Base-by-base conservation (phyloP, 2,113 vertebrate species). In the Myrmecophaga tridactyla region DNA sequence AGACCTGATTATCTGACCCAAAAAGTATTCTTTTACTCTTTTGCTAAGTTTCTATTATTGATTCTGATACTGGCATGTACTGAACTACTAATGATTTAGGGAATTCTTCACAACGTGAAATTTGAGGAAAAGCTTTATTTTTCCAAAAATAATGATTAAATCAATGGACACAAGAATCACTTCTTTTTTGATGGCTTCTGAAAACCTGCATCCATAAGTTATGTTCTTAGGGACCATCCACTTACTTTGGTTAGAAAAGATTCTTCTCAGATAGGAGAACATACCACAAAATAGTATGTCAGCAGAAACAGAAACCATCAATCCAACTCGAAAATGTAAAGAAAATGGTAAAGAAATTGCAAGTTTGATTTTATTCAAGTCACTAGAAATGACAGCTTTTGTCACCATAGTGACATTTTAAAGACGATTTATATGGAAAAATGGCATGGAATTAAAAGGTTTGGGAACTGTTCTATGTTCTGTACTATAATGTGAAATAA, bases 391-490 rank as follows among this genome's bases (percentile, higher is more conserved):
- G 72, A 67, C 13, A 82, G 4, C 25, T 67, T 97, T 96, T 95
- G 4, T 60, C 51, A 95, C 93, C 65, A 36, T 7, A 7, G 86
- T n/a, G 1, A 94, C 76, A 97, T 90, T 95, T 83, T 92, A 97
- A 92, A 95, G 21, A 43, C 1, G 48, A 53, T 60, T 78, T 85
- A 43, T 93, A 86, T 56, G 15, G 34, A 6, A 15, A 87, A 93
- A 80, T 48, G 20, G 11, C 6, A 43, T 89, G 62, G 76, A 86
- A 84, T 92, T 67, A 31, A 18, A 90, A 85, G 25, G 67, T 39
- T 41, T 34, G 21, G 4, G 10, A 94, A 73, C 4, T 62, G 6
- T 81, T 93, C 70, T 34, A 0, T 58, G 73, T 41, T 86, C n/a
- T 76, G 53, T 56, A 21, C 53, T 56, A 56, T 76, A n/a, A n/a